phyloP scores from a whole-genome alignment of 2,888 invertebrate species.

The Papilio protenor region DNA sequence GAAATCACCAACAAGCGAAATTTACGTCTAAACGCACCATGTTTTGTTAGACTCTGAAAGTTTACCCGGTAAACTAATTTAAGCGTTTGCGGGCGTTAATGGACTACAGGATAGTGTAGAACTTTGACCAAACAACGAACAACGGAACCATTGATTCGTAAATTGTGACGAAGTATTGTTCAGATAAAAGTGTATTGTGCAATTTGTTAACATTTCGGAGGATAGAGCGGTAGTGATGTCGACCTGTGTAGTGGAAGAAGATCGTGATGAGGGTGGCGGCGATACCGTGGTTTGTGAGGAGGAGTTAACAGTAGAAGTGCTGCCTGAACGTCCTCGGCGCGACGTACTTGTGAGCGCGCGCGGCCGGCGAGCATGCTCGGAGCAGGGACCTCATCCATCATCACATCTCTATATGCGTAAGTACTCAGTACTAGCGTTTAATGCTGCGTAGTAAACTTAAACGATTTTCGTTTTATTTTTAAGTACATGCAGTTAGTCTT shows the following conservation, averaged over 20 bases:
- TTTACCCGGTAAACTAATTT: constrained; percentile 40
- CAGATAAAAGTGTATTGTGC: background rate
- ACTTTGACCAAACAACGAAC: constrained; percentile 25
- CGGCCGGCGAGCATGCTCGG: constrained; percentile 87
- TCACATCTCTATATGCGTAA: constrained; percentile 69
- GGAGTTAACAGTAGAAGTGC: constrained; percentile 64
- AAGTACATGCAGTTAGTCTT: constrained; percentile 46
- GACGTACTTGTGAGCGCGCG: constrained; percentile 83
- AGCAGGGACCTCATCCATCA: constrained; percentile 88
- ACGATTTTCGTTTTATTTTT: constrained; percentile 6
- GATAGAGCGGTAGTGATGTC: constrained; percentile 60
- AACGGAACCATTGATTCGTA: constrained; percentile 4
- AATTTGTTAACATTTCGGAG: background rate
- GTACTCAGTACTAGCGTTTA: constrained; percentile 48
- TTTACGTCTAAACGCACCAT: constrained; percentile 1
- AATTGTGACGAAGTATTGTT: constrained; percentile 21
- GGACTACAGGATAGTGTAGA: constrained; percentile 24
- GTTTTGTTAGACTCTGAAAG: constrained; percentile 25
- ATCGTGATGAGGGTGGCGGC: constrained; percentile 62
- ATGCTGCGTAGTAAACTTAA: background rate
- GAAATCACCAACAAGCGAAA: background rate
- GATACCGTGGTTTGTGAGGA: constrained; percentile 47
- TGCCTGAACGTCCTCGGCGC: constrained; percentile 72
- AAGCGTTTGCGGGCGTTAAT: constrained; percentile 26
- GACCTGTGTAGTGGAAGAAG: constrained; percentile 77